Evolutionary conservation across 2,113 vertebrate genomes (phyloP).

Genomic region (Zootoca vivipara): DNA sequence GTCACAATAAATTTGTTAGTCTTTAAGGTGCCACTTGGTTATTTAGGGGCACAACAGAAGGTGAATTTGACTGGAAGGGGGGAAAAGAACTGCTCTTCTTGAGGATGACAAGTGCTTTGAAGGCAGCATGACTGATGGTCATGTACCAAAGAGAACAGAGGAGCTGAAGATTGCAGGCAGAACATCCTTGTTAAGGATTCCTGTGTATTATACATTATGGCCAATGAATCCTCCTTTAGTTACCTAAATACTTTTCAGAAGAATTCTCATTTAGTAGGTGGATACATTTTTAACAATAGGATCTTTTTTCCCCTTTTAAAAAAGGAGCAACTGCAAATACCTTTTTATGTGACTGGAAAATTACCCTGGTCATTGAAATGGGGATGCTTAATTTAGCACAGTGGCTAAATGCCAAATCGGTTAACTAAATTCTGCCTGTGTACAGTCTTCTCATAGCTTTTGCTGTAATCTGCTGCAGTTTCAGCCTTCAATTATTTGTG

Average conservation of each 20-base stretch:
- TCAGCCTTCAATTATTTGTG: neutral
- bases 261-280: neutral
- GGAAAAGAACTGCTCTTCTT: neutral
- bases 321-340: constrained; percentile 2
- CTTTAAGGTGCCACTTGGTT: neutral
- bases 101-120: neutral
- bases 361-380: neutral
- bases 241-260: neutral
- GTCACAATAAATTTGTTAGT: neutral
- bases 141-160: neutral
- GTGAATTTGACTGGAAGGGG: neutral
- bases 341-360: constrained; percentile 3
- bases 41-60: neutral
- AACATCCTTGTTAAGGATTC: neutral
- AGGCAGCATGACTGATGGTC: neutral
- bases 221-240: neutral
- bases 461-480: neutral
- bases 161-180: neutral
- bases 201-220: neutral
- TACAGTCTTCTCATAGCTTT: neutral
- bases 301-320: neutral
- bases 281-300: neutral
- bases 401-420: neutral
- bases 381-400: neutral
- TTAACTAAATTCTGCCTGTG: neutral